Evolutionary conservation across 1,140 invertebrate genomes (phyloP).

Genomic region (Drosophila subobscura): DNA sequence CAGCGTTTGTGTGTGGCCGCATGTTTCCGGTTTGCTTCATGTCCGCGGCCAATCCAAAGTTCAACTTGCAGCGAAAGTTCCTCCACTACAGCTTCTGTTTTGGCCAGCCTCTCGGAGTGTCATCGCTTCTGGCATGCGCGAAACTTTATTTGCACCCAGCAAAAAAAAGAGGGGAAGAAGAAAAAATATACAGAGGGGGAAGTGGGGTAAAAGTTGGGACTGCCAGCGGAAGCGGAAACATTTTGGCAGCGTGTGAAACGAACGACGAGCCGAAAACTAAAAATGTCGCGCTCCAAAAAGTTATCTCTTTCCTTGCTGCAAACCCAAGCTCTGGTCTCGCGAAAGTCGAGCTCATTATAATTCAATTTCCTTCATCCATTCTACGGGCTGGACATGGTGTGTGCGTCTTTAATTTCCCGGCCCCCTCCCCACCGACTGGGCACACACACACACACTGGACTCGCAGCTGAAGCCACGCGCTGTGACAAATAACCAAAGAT

Average conservation of each 20-base stretch:
- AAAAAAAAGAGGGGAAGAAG: slow-evolving; percentile 13
- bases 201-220: slow-evolving; percentile 56
- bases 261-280: slow-evolving; percentile 66
- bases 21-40: slow-evolving; percentile 67
- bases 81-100: slow-evolving; percentile 42
- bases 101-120: slow-evolving; percentile 31
- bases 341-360: slow-evolving; percentile 46
- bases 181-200: slow-evolving; percentile 2
- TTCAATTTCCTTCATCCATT: slow-evolving; percentile 43
- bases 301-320: slow-evolving; percentile 47
- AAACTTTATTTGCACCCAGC: slow-evolving; percentile 41
- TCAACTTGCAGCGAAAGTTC: slow-evolving; percentile 57
- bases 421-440: neutral
- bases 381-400: slow-evolving; percentile 9
- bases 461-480: neutral
- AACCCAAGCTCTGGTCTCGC: slow-evolving; percentile 13
- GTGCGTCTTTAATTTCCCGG: slow-evolving; percentile 37
- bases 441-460: neutral
- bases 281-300: slow-evolving; percentile 65
- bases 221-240: slow-evolving; percentile 71
- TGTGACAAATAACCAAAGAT: slow-evolving; percentile 73
- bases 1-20: slow-evolving; percentile 31
- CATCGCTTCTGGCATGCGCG: slow-evolving; percentile 53
- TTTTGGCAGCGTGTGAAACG: slow-evolving; percentile 78
- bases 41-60: slow-evolving; percentile 33